Conservation (phyloP, 2,797 vertebrate genomes). For the Amazonetta brasiliensis region DNA sequence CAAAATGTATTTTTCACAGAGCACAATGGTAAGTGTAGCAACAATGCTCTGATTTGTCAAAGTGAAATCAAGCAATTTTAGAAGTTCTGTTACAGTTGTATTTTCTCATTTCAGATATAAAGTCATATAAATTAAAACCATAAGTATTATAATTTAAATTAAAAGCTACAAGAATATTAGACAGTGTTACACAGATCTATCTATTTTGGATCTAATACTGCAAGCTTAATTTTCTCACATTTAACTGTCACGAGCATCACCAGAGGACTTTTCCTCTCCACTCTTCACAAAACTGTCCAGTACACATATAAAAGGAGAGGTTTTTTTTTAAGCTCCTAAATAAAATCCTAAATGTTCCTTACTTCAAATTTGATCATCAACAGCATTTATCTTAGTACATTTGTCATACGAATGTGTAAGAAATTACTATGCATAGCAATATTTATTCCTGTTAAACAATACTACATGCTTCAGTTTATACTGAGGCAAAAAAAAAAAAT, state of each 20-base stretch:
- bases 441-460: background rate
- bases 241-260: background rate
- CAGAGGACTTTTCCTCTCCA: background rate
- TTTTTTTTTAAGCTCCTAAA: background rate
- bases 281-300: background rate
- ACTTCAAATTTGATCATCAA: background rate
- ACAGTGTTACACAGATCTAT: background rate
- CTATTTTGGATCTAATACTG: background rate
- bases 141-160: background rate
- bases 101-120: background rate
- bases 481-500: background rate
- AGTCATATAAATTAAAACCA: background rate
- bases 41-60: background rate
- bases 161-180: background rate
- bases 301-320: background rate
- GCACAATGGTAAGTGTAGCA: background rate
- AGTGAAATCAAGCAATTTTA: background rate
- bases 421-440: background rate
- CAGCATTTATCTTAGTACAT: background rate
- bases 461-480: background rate
- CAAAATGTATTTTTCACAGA: conserved; percentile 27
- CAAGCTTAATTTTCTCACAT: background rate
- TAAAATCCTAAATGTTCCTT: background rate
- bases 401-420: background rate
- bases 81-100: background rate